A percentile compares a stretch with the other conserved stretches of the same genome.
phyloP scores from a whole-genome alignment of 2,113 vertebrate species.

The Entelurus aequoreus region DNA sequence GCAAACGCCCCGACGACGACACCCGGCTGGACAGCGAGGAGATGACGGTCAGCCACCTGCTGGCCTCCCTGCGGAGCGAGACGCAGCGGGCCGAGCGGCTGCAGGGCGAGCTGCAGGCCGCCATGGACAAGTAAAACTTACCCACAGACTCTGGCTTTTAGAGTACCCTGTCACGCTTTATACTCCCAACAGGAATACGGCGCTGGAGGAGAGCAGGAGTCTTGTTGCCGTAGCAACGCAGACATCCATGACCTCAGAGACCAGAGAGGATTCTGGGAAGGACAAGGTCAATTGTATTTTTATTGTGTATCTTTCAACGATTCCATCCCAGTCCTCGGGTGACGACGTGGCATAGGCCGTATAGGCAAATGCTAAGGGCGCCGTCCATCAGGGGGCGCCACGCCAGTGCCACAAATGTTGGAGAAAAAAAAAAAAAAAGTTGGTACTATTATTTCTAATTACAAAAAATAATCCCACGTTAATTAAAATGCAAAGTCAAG shows the following conservation, averaged over 20 bases:
- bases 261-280: slow-evolving; percentile 37
- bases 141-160: background rate
- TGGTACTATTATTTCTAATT: too few species aligned
- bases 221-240: slow-evolving; percentile 71
- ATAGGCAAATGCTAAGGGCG: too few species aligned
- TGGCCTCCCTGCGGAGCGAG: slow-evolving; percentile 87
- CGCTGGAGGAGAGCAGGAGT: slow-evolving; percentile 67
- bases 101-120: slow-evolving; percentile 71
- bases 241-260: slow-evolving; percentile 42
- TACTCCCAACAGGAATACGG: slow-evolving; percentile 61
- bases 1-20: slow-evolving; percentile 13
- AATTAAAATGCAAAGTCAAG: too few species aligned
- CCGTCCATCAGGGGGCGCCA: too few species aligned
- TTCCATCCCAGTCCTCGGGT: too few species aligned
- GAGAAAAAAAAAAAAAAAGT: too few species aligned
- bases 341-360: too few species aligned
- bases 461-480: too few species aligned
- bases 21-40: slow-evolving; percentile 81
- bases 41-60: slow-evolving; percentile 87
- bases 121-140: slow-evolving; percentile 67
- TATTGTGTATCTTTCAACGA: background rate
- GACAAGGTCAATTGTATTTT: slow-evolving; percentile 30
- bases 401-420: too few species aligned
- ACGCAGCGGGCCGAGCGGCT: slow-evolving; percentile 81
- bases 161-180: too few species aligned